Evolutionary conservation across 2,797 vertebrate species (phyloP), one percentile per base, ranked within the genome.

Genomic region (Dromococcyx pavoninus): DNA sequence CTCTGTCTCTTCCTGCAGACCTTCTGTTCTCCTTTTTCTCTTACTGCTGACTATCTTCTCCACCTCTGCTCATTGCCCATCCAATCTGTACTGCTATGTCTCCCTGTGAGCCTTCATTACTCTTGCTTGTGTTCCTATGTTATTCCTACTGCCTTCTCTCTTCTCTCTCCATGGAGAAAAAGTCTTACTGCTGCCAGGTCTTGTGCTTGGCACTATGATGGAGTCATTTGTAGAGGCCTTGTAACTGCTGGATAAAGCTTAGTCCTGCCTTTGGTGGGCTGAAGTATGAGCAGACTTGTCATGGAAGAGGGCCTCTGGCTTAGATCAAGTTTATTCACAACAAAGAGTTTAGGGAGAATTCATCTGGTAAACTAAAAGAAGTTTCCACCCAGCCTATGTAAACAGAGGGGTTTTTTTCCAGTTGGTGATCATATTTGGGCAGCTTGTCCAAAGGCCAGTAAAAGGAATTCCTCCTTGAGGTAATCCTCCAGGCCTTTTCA

Each of bases 61-160:
- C 21, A 2, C 4, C 23, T 77, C 37, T 71, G 22, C n/a, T 81
- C 15, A 35, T 78, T 89, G 10, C 10, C 17, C n/a, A 56, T 74
- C 53, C 28, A 35, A 7, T 21, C 23, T 2, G 5, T 80, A 71
- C 3, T 44, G 13, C 19, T n/a, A 9, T 0, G 0, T 11, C 39
- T 39, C 13, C 16, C 27, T 2, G 1, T 5, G 4, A 85, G 5
- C 17, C 53, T 78, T 72, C 37, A 14, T 57, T 15, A 28, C 7
- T 51, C 44, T 50, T 64, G 8, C 16, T 64, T 41, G 16, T 74
- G 61, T 85, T 33, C 37, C 28, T 80, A n/a, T 43, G 41, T 21
- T 13, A 4, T n/a, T 87, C 24, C 50, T 60, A n/a, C 13, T 66
- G 23, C 43, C 15, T 74, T 74, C n/a, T 73, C 14, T 13, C 8